Conservation (phyloP, 2,888 invertebrate species). For the Glaucopsyche alexis region DNA sequence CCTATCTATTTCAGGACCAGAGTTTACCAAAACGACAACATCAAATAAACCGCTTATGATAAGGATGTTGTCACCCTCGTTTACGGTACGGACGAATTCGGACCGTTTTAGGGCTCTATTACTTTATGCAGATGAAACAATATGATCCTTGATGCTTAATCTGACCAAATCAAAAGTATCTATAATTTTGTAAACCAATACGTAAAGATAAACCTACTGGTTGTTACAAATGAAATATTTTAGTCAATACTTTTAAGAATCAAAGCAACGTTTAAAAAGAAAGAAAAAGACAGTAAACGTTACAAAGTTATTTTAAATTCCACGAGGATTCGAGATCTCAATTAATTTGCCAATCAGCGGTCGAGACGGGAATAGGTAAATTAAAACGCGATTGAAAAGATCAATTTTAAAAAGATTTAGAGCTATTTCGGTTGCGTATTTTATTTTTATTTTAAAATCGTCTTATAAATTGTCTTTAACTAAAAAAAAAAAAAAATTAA, state of each 20-base stretch:
- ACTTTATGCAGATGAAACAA: conserved; percentile 16
- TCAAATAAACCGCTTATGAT: conserved; percentile 28
- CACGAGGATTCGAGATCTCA: conserved; percentile 1
- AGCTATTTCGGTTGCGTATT: not conserved
- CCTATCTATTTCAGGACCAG: not conserved
- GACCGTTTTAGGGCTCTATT: conserved; percentile 5
- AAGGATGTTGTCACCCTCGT: conserved; percentile 22
- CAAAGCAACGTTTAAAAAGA: too few relatives aligned
- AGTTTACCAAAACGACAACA: conserved; percentile 19
- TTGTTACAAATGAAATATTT: too few relatives aligned
- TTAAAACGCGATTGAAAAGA: conserved; percentile 4
- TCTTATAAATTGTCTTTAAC: too few relatives aligned
- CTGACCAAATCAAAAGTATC: not conserved
- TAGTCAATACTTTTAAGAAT: too few relatives aligned
- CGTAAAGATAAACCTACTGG: too few relatives aligned
- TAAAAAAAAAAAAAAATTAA: too few relatives aligned
- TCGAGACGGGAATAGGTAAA: not conserved
- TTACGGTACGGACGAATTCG: conserved; percentile 2
- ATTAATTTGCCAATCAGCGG: conserved; percentile 19
- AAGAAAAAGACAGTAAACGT: not conserved
- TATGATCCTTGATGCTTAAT: not conserved
- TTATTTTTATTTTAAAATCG: too few relatives aligned
- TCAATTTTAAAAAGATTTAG: conserved; percentile 2
- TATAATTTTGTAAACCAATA: not conserved
- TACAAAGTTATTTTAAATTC: conserved; percentile 5